Evolutionary conservation across 2,113 vertebrate species (phyloP), one percentile per base, ranked within the genome.

Genomic region (Noturus placidus): DNA sequence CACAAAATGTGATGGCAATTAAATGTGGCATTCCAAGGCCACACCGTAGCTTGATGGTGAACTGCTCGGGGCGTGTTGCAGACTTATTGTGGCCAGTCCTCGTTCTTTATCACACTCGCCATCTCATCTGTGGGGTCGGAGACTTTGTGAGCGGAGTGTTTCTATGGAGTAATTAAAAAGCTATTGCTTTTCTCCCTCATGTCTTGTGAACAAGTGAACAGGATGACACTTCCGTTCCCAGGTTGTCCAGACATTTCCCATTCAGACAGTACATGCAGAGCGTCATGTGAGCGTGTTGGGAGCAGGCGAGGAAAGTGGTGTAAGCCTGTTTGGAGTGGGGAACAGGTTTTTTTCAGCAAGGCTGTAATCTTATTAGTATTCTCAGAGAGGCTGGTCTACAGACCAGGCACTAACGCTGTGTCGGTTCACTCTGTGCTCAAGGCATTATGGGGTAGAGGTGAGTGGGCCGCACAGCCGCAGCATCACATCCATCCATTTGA

Each of bases 281-380:
- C 56, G 50, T 70, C 20, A 59, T 46, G 15, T 19, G 70, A 54
- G n/a, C 3, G 20, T 74, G 63, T 54, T 30, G 30, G 67, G 10
- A 72, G 52, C 50, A 27, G 20, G 46, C 52, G 19, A 61, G 79
- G 35, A 17, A 72, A 84, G 30, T 42, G 52, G 69, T 27, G 46
- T 89, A 90, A 92, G 91, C 91, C 84, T 91, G 83, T 89, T 88
- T 88, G 54, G 82, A 46, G 50, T 83, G 65, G 70, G 33, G 61
- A 42, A 83, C 22, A 57, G 69, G 63, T 27, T 79, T 85, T 72
- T 85, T 72, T 82, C 57, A 88, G 77, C 83, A 88, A 86, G 80
- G 86, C 87, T 76, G 89, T 88, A 91, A 92, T 90, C 89, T 92
- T 88, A 90, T 91, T 89, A 91, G 88, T 84, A 89, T 91, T 80